These are phyloP conservation scores for Okapia johnstoni DNA, from an alignment of 2,113 vertebrate species.

Conservation along the genomic window DNA sequence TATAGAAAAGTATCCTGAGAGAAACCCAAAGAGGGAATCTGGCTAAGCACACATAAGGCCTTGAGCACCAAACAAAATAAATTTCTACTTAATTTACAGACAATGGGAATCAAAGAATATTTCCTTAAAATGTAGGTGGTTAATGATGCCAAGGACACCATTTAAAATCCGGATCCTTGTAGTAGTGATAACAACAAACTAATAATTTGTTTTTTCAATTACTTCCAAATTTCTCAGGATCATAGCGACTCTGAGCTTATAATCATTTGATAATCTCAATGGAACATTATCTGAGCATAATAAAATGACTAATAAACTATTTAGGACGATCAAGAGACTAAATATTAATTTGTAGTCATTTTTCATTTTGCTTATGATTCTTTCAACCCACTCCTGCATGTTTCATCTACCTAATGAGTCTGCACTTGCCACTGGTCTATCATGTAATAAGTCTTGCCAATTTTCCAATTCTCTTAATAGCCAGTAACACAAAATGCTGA, in stretches of 20 bases:
- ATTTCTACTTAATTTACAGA: background rate
- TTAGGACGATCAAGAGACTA: slow-evolving; percentile 26
- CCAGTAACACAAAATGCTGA: background rate
- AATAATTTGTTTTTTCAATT: slow-evolving; percentile 49
- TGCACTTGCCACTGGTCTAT: background rate
- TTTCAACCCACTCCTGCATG: background rate
- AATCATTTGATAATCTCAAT: slow-evolving; percentile 36
- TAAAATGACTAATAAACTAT: slow-evolving; percentile 58
- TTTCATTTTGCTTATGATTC: slow-evolving; percentile 32
- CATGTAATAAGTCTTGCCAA: background rate
- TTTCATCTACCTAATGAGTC: background rate
- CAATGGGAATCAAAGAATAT: background rate
- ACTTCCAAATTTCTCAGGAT: slow-evolving; percentile 42
- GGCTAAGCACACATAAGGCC: accelerated
- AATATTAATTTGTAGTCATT: slow-evolving; percentile 54
- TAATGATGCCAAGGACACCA: background rate
- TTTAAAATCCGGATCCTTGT: background rate
- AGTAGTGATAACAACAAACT: background rate
- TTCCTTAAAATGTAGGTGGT: background rate
- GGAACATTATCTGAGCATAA: slow-evolving; percentile 42
- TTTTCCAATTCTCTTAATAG: slow-evolving; percentile 31
- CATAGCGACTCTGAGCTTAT: background rate
- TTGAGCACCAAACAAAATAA: background rate
- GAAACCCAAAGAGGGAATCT: background rate
- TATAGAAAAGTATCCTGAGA: background rate